Evolutionary conservation across 2,888 invertebrate species (phyloP), one percentile per base, ranked within the genome.

Genomic region (Drosophila rellima): DNA sequence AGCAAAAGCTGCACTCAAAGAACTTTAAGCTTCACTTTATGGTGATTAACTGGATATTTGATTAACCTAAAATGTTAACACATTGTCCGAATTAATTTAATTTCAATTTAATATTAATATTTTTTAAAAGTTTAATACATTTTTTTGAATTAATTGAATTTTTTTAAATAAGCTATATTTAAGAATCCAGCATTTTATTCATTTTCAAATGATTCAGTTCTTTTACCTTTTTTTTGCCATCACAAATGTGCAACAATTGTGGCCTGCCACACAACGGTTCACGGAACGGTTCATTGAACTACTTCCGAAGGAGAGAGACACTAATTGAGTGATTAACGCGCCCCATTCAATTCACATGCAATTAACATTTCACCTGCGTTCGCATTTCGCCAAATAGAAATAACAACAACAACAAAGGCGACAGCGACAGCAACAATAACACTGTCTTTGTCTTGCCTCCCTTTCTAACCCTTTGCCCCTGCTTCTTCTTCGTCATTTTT

Each of bases 321-420:
- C 72, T 64, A 67, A 75, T 75, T 72, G 63, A 45, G 50, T 60
- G 67, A 75, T 76, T 67, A 62, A 56, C 56, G 40, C 63, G 61
- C 54, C 20, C 20, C 76, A 71, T 71, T 67, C 71, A 75, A 75
- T 75, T 75, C 75, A 55, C 75, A 72, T 72, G 68, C 72, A 75
- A 75, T 75, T 76, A 72, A 76, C 72, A 76, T 76, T 76, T 76
- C 68, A 76, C 72, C 75, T 76, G 75, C 57, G 48, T 37, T 57
- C 31, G 52, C 23, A 56, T 15, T 45, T 45, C 17, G 33, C 48
- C 50, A 54, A 54, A 48, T 48, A 35, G 6, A 15, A 17, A 29
- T 11, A 23, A 23, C 13, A 59, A 37, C 37, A 55, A 39, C 29
- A 35, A 33, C 1, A 42, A n/a, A n/a, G n/a, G 5, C 4, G 15